These are phyloP conservation scores for Bombus sibiricus DNA, from an alignment of 1,140 invertebrate genomes.

Conservation along the genomic window DNA sequence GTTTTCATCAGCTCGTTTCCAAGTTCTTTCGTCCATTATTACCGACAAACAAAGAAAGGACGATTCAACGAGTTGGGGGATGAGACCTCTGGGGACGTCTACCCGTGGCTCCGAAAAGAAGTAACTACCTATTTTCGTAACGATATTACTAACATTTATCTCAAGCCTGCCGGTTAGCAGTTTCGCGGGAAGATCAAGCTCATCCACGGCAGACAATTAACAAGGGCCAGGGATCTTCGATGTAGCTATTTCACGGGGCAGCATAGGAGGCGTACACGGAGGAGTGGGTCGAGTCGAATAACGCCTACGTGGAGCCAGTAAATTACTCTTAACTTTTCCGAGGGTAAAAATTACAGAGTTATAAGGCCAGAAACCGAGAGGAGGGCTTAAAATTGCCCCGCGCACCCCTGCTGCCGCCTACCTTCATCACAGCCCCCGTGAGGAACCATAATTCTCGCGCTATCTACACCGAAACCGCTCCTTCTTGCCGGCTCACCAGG, in stretches of 20 bases:
- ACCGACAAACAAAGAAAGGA: too few species aligned
- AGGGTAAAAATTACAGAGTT: slow-evolving; percentile 82
- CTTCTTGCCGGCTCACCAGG: slow-evolving; percentile 50
- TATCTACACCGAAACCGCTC: slow-evolving; percentile 78
- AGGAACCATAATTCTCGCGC: slow-evolving; percentile 78
- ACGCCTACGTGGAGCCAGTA: slow-evolving; percentile 75
- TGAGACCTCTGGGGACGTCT: slow-evolving; percentile 6
- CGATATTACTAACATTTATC: slow-evolving; percentile 64
- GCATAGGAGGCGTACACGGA: not conserved
- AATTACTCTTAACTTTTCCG: slow-evolving; percentile 81
- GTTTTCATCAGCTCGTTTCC: not conserved
- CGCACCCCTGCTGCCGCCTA: not conserved
- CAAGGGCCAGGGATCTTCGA: slow-evolving; percentile 45
- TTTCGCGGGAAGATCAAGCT: slow-evolving; percentile 63
- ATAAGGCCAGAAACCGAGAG: slow-evolving; percentile 71
- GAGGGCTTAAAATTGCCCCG: slow-evolving; percentile 68
- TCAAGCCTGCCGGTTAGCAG: slow-evolving; percentile 39
- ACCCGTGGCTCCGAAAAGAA: slow-evolving; percentile 24
- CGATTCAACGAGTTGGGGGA: not conserved
- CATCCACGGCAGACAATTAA: slow-evolving; percentile 68
- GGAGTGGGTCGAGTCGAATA: slow-evolving; percentile 54
- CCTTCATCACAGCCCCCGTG: slow-evolving; percentile 56
- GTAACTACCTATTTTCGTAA: slow-evolving; percentile 59
- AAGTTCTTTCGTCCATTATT: not conserved
- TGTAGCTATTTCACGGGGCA: slow-evolving; percentile 22